Conservation (phyloP, 2,797 vertebrate species). For the Nothura maculosa region DNA sequence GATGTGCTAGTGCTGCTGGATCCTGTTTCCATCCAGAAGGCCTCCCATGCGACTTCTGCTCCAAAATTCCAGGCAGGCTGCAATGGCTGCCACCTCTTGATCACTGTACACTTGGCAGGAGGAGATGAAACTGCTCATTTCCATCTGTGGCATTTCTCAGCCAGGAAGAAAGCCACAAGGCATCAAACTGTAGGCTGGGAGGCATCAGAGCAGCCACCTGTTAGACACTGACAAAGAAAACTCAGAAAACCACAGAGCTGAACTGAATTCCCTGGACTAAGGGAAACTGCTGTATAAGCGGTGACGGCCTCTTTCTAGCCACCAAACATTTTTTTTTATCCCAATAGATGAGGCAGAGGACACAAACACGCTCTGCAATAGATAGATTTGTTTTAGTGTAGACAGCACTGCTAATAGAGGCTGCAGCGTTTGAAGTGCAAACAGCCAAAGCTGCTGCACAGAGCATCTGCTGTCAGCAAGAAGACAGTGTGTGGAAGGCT, state of each 20-base stretch:
- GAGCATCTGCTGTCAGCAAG: not conserved
- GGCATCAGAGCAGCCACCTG: not conserved
- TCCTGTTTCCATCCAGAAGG: not conserved
- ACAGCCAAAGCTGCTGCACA: not conserved
- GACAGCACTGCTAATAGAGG: not conserved
- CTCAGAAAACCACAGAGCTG: not conserved
- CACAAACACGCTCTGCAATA: not conserved
- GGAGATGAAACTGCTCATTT: not conserved
- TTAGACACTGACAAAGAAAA: not conserved
- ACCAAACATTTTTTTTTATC: not conserved
- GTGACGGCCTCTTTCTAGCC: not conserved
- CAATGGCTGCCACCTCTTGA: not conserved
- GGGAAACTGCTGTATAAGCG: not conserved
- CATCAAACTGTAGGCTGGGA: not conserved
- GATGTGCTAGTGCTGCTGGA: not conserved
- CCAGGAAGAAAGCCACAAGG: not conserved
- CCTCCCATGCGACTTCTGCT: not conserved
- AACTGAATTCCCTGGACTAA: not conserved
- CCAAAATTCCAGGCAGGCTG: not conserved
- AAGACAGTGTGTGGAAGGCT: not conserved
- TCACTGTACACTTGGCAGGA: not conserved
- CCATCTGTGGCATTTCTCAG: not conserved
- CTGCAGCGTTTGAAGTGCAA: not conserved
- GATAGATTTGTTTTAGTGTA: not conserved
- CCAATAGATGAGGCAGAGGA: not conserved